Conservation (phyloP, 1,140 invertebrate genomes). For the Diachasmimorpha longicaudata region DNA sequence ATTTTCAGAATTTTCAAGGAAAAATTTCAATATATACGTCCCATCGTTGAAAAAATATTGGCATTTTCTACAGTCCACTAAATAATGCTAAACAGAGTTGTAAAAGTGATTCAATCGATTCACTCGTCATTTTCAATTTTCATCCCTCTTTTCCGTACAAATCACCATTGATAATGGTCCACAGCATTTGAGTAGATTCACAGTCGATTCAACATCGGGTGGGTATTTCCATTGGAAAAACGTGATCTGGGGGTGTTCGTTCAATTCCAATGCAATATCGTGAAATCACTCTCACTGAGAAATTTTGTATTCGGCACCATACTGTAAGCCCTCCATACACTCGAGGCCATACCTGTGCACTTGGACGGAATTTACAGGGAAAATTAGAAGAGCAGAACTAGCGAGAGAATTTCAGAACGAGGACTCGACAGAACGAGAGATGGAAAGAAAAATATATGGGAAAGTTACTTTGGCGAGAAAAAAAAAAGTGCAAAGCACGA, state of each 20-base stretch:
- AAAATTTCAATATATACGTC: too few relatives aligned
- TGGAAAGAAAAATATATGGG: not conserved
- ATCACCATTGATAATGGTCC: not conserved
- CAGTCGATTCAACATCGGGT: not conserved
- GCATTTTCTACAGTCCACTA: too few relatives aligned
- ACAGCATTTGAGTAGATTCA: not conserved
- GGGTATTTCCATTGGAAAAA: slow-evolving; percentile 4
- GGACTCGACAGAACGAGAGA: too few relatives aligned
- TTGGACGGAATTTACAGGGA: not conserved
- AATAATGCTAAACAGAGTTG: too few relatives aligned
- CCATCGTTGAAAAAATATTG: too few relatives aligned
- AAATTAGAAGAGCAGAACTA: not conserved
- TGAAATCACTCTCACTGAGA: slow-evolving; percentile 4
- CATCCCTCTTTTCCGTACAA: not conserved
- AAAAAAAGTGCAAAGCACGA: not conserved
- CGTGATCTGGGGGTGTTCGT: slow-evolving; percentile 16
- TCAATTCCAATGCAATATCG: slow-evolving; percentile 5
- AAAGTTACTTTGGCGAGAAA: not conserved
- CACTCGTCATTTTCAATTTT: not conserved
- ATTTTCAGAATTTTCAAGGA: too few relatives aligned
- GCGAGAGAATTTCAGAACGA: too few relatives aligned
- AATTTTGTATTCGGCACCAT: slow-evolving; percentile 27
- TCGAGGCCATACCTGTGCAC: not conserved
- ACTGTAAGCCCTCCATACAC: not conserved
- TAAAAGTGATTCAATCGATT: slow-evolving; percentile 21